A percentile compares a stretch with the other conserved stretches of the same genome.
phyloP scores from a whole-genome alignment of 2,888 invertebrate genomes.

The Drosophila prostipennis region DNA sequence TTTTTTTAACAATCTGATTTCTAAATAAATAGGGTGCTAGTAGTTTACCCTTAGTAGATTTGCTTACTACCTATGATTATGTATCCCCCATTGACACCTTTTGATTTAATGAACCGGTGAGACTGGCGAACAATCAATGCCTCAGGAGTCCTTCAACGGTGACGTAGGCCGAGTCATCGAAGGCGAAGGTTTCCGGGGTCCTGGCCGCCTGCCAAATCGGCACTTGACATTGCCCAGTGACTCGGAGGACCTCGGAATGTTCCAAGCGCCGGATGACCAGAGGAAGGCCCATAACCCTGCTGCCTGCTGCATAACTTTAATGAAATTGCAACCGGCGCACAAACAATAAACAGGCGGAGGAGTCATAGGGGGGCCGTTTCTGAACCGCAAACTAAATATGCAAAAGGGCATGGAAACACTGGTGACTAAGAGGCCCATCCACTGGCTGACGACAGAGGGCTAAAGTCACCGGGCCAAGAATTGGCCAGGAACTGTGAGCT shows the following conservation, averaged over 20 bases:
- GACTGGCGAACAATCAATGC: conserved; percentile 55
- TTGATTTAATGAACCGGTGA: conserved; percentile 4
- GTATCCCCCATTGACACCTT: not conserved
- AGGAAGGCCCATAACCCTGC: conserved; percentile 3
- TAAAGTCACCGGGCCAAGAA: conserved; percentile 36
- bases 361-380: not conserved
- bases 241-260: conserved; percentile 40
- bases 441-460: conserved; percentile 21
- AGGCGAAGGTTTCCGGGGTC: conserved; percentile 35
- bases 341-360: conserved; percentile 11
- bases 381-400: conserved; percentile 47
- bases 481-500: conserved; percentile 29
- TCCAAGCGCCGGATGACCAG: conserved; percentile 12
- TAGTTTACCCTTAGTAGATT: too few relatives aligned
- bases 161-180: conserved; percentile 34
- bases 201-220: conserved; percentile 68
- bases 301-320: conserved; percentile 61
- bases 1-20: too few relatives aligned
- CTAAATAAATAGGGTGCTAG: too few relatives aligned
- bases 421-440: conserved; percentile 23
- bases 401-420: conserved; percentile 34
- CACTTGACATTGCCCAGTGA: conserved; percentile 64
- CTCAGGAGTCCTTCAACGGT: conserved; percentile 57
- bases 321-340: conserved; percentile 54
- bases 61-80: too few relatives aligned